Conservation (phyloP, 64 coral and sea anemone species). For the Hydrozoanthus tunicans region DNA sequence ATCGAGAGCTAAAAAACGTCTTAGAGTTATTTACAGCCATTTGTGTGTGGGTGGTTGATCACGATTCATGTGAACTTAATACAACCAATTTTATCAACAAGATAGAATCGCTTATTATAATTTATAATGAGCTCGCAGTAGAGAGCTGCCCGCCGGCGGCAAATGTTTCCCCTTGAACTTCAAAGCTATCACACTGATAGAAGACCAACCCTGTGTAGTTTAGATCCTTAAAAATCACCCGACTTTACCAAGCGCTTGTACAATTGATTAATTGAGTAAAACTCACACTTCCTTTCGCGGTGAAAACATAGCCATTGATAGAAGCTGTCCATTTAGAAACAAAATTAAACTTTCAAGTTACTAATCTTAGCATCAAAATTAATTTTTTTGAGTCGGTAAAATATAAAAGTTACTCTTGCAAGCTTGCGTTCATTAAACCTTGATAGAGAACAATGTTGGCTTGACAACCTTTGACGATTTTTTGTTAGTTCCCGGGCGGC, state of each 20-base stretch:
- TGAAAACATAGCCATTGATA: constrained; percentile 22
- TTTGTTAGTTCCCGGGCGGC: not conserved
- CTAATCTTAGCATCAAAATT: constrained; percentile 17
- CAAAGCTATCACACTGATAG: constrained; percentile 4
- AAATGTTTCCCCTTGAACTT: constrained; percentile 21
- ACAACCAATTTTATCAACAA: constrained; percentile 1
- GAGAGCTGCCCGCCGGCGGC: not conserved
- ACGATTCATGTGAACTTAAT: constrained; percentile 5
- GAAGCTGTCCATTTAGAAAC: constrained; percentile 43
- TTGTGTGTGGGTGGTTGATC: constrained; percentile 5
- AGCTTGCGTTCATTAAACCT: not conserved
- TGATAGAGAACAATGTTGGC: not conserved
- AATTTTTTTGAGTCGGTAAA: constrained; percentile 10
- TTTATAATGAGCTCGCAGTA: not conserved
- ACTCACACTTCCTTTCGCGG: constrained; percentile 38
- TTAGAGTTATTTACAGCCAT: not conserved
- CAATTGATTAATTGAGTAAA: constrained; percentile 43
- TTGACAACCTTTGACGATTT: not conserved
- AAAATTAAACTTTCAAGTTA: constrained; percentile 40
- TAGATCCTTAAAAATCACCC: not conserved
- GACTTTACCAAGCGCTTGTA: not conserved
- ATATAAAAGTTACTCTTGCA: constrained; percentile 5
- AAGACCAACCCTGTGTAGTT: not conserved
- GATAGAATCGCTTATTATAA: not conserved
- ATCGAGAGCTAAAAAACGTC: not conserved